A percentile compares a stretch with the other conserved stretches of the same genome.
These are phyloP conservation scores for Leistus spinibarbis DNA, from an alignment of 2,888 invertebrate genomes.

Conservation along the genomic window DNA sequence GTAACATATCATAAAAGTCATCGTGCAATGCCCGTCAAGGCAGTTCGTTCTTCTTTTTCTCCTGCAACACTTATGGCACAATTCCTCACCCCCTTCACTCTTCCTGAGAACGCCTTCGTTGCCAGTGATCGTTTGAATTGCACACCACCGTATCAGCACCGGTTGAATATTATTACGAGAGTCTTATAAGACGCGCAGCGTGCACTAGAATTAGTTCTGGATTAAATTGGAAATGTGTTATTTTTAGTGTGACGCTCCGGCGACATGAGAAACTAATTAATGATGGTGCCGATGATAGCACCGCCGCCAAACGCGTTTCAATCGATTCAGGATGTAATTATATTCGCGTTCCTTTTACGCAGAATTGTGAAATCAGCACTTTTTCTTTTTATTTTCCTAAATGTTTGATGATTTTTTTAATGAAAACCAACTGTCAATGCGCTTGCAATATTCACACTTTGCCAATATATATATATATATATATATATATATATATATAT, in stretches of 20 bases:
- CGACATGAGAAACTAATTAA: not conserved
- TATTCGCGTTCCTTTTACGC: not conserved
- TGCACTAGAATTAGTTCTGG: not conserved
- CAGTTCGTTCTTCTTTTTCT: not conserved
- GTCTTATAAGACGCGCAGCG: not conserved
- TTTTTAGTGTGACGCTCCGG: not conserved
- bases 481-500: too few relatives aligned
- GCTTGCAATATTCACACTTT: too few relatives aligned
- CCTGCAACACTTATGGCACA: not conserved
- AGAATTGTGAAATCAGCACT: not conserved
- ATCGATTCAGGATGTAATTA: not conserved
- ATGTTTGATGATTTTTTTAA: too few relatives aligned
- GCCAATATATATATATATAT: too few relatives aligned
- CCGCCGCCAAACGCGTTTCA: not conserved
- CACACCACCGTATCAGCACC: not conserved
- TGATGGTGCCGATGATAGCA: not conserved
- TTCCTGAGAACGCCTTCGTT: not conserved
- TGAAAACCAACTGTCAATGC: too few relatives aligned
- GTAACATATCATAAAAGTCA: not conserved
- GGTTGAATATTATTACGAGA: not conserved
- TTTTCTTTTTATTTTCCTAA: not conserved
- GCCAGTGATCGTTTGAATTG: not conserved
- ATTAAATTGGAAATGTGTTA: not conserved
- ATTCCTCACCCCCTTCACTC: not conserved
- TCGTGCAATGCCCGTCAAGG: not conserved